phyloP scores from a whole-genome alignment of 2,797 vertebrate genomes.

The Poecilia gillii region DNA sequence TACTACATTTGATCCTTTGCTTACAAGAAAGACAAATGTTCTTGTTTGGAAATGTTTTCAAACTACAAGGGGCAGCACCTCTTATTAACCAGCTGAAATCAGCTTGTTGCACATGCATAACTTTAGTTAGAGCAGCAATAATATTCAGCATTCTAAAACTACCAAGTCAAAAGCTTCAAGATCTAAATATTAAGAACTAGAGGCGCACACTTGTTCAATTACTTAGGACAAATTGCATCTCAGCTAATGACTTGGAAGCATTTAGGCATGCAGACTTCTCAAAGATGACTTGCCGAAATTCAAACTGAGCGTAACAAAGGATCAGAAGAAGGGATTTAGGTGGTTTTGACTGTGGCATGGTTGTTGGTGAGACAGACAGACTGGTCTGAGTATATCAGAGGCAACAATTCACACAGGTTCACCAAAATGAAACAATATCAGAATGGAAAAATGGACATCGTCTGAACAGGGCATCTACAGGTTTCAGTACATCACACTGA shows the following conservation, averaged over 20 bases:
- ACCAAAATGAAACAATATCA: neutral
- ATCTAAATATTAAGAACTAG: neutral
- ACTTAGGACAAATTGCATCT: neutral
- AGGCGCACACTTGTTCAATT: neutral
- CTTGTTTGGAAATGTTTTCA: neutral
- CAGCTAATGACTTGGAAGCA: constrained; percentile 5
- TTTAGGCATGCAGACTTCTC: neutral
- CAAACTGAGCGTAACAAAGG: neutral
- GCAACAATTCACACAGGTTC: neutral
- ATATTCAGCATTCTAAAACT: neutral
- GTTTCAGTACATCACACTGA: no score
- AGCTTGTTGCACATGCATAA: neutral
- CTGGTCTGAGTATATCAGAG: neutral
- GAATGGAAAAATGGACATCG: neutral
- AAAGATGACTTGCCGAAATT: neutral
- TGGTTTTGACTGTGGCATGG: neutral
- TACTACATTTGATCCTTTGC: neutral
- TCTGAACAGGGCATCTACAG: neutral
- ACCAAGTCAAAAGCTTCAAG: neutral
- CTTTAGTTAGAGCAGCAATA: neutral
- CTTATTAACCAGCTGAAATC: neutral
- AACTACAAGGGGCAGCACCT: neutral
- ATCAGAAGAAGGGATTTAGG: neutral
- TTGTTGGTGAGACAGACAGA: neutral
- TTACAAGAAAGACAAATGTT: neutral